Evolutionary conservation across 2,888 invertebrate genomes (phyloP).

Genomic region (Vesta saturnalis): DNA sequence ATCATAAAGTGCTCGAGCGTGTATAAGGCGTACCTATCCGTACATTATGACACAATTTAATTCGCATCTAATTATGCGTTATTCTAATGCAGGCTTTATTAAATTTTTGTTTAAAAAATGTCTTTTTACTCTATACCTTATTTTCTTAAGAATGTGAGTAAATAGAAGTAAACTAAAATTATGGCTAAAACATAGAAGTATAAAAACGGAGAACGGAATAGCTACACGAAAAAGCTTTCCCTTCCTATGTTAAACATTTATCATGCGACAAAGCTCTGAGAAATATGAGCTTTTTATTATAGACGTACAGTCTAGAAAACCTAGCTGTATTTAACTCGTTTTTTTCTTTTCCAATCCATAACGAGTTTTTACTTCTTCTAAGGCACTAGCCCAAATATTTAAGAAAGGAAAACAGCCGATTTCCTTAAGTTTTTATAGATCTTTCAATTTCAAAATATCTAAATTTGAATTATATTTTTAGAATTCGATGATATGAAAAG

Average conservation of each 20-base stretch:
- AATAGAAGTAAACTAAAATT: constrained; percentile 32
- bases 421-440: constrained; percentile 14
- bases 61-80: constrained; percentile 34
- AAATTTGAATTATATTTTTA: too few relatives aligned
- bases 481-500: too few relatives aligned
- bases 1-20: constrained; percentile 41
- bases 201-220: constrained; percentile 33
- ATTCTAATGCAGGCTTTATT: constrained; percentile 28
- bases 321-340: constrained; percentile 26
- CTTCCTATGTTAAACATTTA: constrained; percentile 40
- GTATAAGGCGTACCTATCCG: constrained; percentile 18
- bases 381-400: not conserved
- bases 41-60: constrained; percentile 29
- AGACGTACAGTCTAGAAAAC: constrained; percentile 29
- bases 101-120: constrained; percentile 34
- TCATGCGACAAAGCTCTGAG: constrained; percentile 36
- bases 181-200: constrained; percentile 32
- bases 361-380: not conserved
- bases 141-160: constrained; percentile 21
- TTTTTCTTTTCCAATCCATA: constrained; percentile 16
- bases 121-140: constrained; percentile 16
- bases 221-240: constrained; percentile 42
- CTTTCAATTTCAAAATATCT: not conserved
- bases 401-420: constrained; percentile 2
- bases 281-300: constrained; percentile 37